phyloP scores from a whole-genome alignment of 2,797 vertebrate genomes.

The Staurois parvus region DNA sequence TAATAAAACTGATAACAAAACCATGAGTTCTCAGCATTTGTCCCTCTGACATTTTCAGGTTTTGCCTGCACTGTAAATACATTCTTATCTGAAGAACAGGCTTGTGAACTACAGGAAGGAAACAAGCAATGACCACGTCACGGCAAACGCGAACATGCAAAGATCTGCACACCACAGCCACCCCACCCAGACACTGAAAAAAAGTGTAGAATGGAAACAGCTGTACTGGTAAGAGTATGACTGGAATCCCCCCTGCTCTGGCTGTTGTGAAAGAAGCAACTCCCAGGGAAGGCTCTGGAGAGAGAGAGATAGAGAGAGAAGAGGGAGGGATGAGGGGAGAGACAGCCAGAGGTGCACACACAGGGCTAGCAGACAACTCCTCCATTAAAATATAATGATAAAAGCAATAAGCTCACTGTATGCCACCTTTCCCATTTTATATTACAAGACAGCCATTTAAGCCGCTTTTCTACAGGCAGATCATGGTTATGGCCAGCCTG shows the following conservation, averaged over 20 bases:
- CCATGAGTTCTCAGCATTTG: conserved; percentile 31
- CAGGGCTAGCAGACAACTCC: background rate
- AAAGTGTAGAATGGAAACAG: conserved; percentile 69
- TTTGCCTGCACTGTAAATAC: conserved; percentile 66
- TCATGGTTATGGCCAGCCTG: no score
- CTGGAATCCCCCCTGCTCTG: background rate
- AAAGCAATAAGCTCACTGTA: background rate
- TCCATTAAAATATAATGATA: background rate
- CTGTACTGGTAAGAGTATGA: conserved; percentile 49
- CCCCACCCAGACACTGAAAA: conserved; percentile 65
- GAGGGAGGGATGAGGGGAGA: background rate
- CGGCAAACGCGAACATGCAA: conserved; percentile 81
- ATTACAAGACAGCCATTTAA: background rate
- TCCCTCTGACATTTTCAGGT: conserved; percentile 59
- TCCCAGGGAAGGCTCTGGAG: background rate
- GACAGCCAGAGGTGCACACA: background rate
- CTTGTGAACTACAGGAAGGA: conserved; percentile 82
- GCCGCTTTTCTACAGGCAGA: background rate
- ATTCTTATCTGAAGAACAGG: conserved; percentile 79
- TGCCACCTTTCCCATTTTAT: background rate
- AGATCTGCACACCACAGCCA: conserved; percentile 73
- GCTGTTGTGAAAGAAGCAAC: conserved; percentile 7
- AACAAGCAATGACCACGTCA: conserved; percentile 81
- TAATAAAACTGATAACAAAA: background rate
- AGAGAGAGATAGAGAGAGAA: background rate